A percentile compares a stretch with the other conserved stretches of the same genome.
Evolutionary conservation across 2,113 vertebrate species (phyloP).

Genomic region (Micronycteris hirsuta): DNA sequence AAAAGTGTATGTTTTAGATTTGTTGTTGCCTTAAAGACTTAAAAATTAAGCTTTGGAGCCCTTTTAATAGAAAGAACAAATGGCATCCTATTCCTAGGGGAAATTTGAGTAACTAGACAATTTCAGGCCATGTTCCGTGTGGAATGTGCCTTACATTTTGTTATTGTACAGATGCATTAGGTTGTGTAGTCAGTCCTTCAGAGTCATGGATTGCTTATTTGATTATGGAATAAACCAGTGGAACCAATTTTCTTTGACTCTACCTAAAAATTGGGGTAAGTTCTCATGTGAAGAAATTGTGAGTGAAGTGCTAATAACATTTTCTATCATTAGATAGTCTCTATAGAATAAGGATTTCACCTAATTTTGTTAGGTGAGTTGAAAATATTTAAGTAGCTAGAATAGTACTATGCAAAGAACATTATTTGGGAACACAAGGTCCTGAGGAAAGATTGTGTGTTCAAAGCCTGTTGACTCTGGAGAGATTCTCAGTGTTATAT

Average conservation of each 20-base stretch:
- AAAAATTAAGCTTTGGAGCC: neutral
- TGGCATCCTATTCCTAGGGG: neutral
- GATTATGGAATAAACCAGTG: neutral
- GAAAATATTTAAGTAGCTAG: neutral
- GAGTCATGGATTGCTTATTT: neutral
- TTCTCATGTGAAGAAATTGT: constrained; percentile 9
- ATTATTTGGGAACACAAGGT: neutral
- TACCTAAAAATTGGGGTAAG: neutral
- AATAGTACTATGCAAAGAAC: neutral
- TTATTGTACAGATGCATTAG: neutral
- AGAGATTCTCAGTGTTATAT: neutral
- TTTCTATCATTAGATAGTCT: constrained; percentile 4
- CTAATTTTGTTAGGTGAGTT: neutral
- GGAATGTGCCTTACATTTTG: neutral
- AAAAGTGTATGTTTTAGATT: constrained; percentile 21
- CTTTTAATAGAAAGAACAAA: neutral
- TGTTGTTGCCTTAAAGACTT: constrained; percentile 1
- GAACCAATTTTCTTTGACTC: neutral
- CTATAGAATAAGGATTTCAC: neutral
- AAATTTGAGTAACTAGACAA: neutral
- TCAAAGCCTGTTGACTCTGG: neutral
- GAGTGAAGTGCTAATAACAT: neutral
- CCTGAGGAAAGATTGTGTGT: neutral
- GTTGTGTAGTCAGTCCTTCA: neutral
- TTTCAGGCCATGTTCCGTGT: neutral